Base-by-base conservation (phyloP, 2,113 vertebrate species). In the Semnornis frantzii region DNA sequence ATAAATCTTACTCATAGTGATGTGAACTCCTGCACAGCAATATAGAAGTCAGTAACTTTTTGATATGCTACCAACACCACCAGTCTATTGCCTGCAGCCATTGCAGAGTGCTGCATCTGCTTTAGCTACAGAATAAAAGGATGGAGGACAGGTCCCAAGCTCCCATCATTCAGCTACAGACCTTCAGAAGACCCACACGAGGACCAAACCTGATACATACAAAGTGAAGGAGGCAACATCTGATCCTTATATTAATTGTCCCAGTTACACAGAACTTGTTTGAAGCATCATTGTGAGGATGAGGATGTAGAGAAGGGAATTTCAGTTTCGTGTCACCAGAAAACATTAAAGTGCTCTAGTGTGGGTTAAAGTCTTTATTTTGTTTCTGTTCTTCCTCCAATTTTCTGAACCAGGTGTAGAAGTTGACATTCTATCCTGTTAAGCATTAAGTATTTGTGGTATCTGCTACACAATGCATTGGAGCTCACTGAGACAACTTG, bases 391-490 rank as follows among this genome's bases (percentile, higher is more conserved):
- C 74, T 79, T 65, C 54, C 44, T 72, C 21, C 46, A 59, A 15
- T 14, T 54, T 65, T 23, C 59, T 46, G 74, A 76, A 23, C 63
- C 89, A 33, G 8, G 2, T 3, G 19, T 64, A 66, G 69, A 82
- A 72, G 76, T 3, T 55, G 72, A 70, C 9, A 5, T 12, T 85
- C 74, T 80, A 8, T 46, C 75, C 82, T 7, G 4, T 17, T 31
- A 31, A 3, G 2, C 4, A 20, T 85, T 33, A 33, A 27, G 2
- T 1, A 12, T 39, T 25, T 30, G 87, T 5, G 64, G 39, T 3
- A 21, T 4, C n/a, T 39, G 1, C 39, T 4, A 27, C 12, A 6
- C 3, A 33, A 31, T 0, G 33, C 4, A 5, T 4, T 33, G 75
- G 24, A 16, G 63, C 73, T 81, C 42, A 9, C 73, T n/a, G 69